These are phyloP conservation scores for Platynereis dumerilii DNA, from an alignment of 2,888 invertebrate species.

Conservation along the genomic window DNA sequence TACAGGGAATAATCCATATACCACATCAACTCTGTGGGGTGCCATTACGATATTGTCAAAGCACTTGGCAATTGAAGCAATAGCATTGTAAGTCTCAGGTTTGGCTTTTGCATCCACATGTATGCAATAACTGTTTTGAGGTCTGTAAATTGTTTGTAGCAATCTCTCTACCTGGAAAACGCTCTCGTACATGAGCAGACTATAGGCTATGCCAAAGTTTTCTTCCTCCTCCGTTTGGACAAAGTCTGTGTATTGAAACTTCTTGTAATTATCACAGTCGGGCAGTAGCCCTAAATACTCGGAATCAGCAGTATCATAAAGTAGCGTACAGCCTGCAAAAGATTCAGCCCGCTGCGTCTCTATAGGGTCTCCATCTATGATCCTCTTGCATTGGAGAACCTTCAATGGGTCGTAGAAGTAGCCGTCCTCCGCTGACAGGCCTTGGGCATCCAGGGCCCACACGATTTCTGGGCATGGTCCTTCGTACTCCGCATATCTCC, in stretches of 20 bases:
- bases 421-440: neutral
- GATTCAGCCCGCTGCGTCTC: neutral
- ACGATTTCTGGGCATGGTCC: constrained; percentile 4
- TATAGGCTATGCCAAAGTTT: constrained; percentile 46
- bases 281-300: neutral
- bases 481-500: neutral
- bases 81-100: constrained; percentile 26
- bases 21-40: constrained; percentile 35
- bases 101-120: constrained; percentile 46
- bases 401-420: too few relatives aligned
- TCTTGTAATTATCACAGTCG: constrained; percentile 7
- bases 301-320: neutral
- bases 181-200: constrained; percentile 43
- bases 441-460: neutral
- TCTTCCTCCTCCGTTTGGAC: constrained; percentile 32
- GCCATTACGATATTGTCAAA: constrained; percentile 47
- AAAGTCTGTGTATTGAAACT: neutral
- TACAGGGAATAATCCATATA: constrained; percentile 44
- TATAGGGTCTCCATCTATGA: neutral
- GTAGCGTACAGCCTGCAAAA: constrained; percentile 2
- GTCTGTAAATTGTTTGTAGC: constrained; percentile 48
- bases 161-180: constrained; percentile 43
- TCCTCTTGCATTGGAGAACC: neutral
- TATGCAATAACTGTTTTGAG: constrained; percentile 53
- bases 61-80: constrained; percentile 38